phyloP scores from a whole-genome alignment of 1,140 invertebrate species.

The Bombus turneri region DNA sequence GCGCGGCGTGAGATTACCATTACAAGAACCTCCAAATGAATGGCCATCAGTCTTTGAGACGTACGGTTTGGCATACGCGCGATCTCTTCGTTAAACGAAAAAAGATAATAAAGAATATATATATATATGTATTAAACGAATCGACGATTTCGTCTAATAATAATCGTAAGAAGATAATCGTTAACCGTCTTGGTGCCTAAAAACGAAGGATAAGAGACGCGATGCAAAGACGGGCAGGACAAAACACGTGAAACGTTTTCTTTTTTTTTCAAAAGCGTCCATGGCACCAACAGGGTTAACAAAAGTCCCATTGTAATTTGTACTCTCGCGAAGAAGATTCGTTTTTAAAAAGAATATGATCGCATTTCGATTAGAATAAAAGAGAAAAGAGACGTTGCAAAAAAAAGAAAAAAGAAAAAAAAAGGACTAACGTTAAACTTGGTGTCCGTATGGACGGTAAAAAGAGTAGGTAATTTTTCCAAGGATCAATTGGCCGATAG shows the following conservation, averaged over 20 bases:
- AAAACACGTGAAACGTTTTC: background rate
- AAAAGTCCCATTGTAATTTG: constrained; percentile 28
- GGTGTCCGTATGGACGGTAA: constrained; percentile 44
- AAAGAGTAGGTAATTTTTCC: constrained; percentile 35
- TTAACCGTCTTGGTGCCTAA: background rate
- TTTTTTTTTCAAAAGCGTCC: background rate
- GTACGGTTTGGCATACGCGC: constrained; percentile 47
- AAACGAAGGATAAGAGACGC: background rate
- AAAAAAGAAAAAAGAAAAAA: constrained; percentile 27
- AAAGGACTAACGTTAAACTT: constrained; percentile 27
- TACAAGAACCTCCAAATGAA: constrained; percentile 75
- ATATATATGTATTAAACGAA: constrained; percentile 16
- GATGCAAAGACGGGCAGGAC: background rate
- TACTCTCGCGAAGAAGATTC: constrained; percentile 35
- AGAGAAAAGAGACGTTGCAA: background rate
- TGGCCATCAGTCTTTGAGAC: constrained; percentile 71
- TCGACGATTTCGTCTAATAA: background rate
- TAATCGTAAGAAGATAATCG: constrained; percentile 15
- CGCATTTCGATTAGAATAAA: constrained; percentile 20
- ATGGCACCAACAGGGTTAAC: constrained; percentile 14
- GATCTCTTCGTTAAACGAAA: constrained; percentile 25
- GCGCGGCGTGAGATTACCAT: constrained; percentile 68
- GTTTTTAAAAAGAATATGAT: constrained; percentile 9
- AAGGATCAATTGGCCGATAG: constrained; percentile 42
- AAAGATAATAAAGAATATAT: background rate